Base-by-base conservation (phyloP, 2,113 vertebrate genomes). In the Microcebus ravelobensis region DNA sequence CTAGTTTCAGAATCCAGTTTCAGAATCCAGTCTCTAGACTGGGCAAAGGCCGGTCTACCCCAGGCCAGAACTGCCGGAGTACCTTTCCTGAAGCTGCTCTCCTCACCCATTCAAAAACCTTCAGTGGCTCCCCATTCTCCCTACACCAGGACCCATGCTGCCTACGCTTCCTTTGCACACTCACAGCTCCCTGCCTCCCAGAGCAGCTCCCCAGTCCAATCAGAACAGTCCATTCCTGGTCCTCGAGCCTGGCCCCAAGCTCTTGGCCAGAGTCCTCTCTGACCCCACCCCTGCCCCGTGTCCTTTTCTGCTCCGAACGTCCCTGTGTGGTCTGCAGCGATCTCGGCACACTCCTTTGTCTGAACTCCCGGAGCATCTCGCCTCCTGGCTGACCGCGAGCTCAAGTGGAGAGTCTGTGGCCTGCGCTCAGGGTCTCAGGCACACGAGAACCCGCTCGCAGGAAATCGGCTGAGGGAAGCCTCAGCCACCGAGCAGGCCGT, bases 271-370 rank as follows among this genome's bases (percentile, higher is more conserved):
- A 45, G 70, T n/a, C 34, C 70, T 18, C 52, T 14, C 27, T 13
- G 34, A 20, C 25, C 11, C 42, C 5, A 1, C 11, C 27, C 5
- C 39, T 2, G 17, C 36, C 1, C 3, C 20, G 4, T 3, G 21
- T 34, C 63, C 55, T 52, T 8, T 13, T 45, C 55, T n/a, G 25
- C 59, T 27, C 34, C 13, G 34, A 74, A 55, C 4, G 8, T 23
- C 45, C 31, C 15, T 17, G 52, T 21, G 39, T 31, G 36, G 68
- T 81, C n/a, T 71, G 48, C 18, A 77, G 31, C 77, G 12, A 20
- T 18, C n/a, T 29, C 6, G 34, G 12, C 68, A 17, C 25, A 14
- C 12, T 20, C 57, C 84, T 65, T 77, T 12, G 0, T 27, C 65
- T 20, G 63, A 67, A 83, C 29, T 71, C 77, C 59, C 70, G 6